Percentiles rank a stretch among this genome's conserved stretches.
phyloP scores from a whole-genome alignment of 2,888 invertebrate genomes.

The Mystacides longicornis region DNA sequence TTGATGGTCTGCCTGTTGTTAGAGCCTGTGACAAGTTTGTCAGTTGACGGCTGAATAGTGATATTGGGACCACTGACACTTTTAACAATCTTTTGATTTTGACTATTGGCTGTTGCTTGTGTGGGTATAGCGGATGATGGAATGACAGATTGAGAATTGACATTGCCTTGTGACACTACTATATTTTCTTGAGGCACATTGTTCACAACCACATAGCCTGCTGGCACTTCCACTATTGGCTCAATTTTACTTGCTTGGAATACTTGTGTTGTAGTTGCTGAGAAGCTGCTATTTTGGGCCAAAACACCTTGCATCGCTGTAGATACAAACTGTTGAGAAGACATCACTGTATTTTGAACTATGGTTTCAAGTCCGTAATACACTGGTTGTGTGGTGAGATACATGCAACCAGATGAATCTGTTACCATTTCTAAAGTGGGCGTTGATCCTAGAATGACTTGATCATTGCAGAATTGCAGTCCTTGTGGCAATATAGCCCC shows the following conservation, averaged over 20 bases:
- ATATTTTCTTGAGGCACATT: constrained; percentile 50
- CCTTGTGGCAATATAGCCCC: constrained; percentile 44
- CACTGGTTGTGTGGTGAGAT: constrained; percentile 64
- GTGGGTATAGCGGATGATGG: constrained; percentile 34
- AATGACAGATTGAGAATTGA: constrained; percentile 40
- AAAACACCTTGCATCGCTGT: constrained; percentile 74
- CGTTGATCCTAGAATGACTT: constrained; percentile 54
- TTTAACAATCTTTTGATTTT: constrained; percentile 40
- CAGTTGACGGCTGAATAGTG: constrained; percentile 44
- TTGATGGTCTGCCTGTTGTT: constrained; percentile 40
- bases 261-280: constrained; percentile 76
- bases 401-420: constrained; percentile 51
- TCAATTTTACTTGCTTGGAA: constrained; percentile 82
- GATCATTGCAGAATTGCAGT: constrained; percentile 48
- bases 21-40: constrained; percentile 31
- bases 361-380: constrained; percentile 80
- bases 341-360: constrained; percentile 83
- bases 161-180: constrained; percentile 29
- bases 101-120: constrained; percentile 34
- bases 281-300: constrained; percentile 75
- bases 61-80: constrained; percentile 39
- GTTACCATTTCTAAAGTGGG: constrained; percentile 58
- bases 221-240: constrained; percentile 68
- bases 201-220: constrained; percentile 64
- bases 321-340: constrained; percentile 79